Percentiles rank a stretch among this genome's conserved stretches.
Evolutionary conservation across 1,140 invertebrate genomes (phyloP).

Genomic region (Leptinotarsa undecemlineata): DNA sequence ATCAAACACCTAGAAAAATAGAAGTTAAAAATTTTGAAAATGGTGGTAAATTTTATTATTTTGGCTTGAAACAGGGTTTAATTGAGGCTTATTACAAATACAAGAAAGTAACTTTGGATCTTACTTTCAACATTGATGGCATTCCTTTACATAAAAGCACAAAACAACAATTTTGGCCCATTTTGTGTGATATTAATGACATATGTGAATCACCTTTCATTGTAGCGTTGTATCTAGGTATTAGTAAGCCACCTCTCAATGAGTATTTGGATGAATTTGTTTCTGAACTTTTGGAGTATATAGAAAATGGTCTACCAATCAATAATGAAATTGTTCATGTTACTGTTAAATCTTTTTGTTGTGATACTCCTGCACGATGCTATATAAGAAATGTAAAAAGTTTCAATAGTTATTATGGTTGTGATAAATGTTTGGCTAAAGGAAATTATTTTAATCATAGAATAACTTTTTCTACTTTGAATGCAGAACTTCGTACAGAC

Average conservation of each 20-base stretch:
- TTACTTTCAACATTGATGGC: slow-evolving; percentile 34
- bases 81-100: slow-evolving; percentile 7
- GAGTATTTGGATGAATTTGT: slow-evolving; percentile 35
- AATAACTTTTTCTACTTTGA: slow-evolving; percentile 9
- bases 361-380: slow-evolving; percentile 31
- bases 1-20: slow-evolving; percentile 26
- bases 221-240: slow-evolving; percentile 32
- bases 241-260: slow-evolving; percentile 30
- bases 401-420: slow-evolving; percentile 27
- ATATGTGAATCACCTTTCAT: slow-evolving; percentile 26
- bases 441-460: slow-evolving; percentile 12
- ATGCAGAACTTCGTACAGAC: slow-evolving; percentile 22
- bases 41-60: slow-evolving; percentile 29
- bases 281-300: slow-evolving; percentile 21
- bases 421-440: slow-evolving; percentile 24
- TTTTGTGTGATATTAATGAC: slow-evolving; percentile 24
- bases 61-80: slow-evolving; percentile 28
- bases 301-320: slow-evolving; percentile 24
- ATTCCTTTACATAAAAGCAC: slow-evolving; percentile 31
- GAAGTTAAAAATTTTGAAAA: slow-evolving; percentile 16
- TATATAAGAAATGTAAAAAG: slow-evolving; percentile 26
- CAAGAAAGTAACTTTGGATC: background rate
- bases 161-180: slow-evolving; percentile 31
- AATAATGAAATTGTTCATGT: slow-evolving; percentile 23
- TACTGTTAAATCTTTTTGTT: slow-evolving; percentile 32